Conservation (phyloP, 2,888 invertebrate genomes). For the Ophonus ardosiacus region DNA sequence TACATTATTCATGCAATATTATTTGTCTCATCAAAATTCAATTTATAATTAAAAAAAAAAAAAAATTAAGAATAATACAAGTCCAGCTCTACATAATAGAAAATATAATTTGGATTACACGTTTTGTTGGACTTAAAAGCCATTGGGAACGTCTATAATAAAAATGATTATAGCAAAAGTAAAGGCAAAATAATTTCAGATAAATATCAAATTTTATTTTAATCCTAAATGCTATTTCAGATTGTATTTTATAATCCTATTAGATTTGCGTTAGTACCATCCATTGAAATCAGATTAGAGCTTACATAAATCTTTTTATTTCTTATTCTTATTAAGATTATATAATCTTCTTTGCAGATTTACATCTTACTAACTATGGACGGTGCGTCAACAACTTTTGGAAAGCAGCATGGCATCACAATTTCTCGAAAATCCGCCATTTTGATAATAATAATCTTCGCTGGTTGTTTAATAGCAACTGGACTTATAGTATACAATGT, state of each 20-base stretch:
- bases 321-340: constrained; percentile 1
- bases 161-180: too few relatives aligned
- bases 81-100: too few relatives aligned
- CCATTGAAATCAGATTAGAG: not conserved
- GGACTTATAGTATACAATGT: constrained; percentile 88
- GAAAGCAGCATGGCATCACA: constrained; percentile 81
- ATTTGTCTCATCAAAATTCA: too few relatives aligned
- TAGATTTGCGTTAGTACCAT: not conserved
- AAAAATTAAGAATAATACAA: too few relatives aligned
- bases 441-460: constrained; percentile 81
- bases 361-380: constrained; percentile 78
- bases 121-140: too few relatives aligned
- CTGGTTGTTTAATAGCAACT: constrained; percentile 82
- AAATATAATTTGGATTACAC: too few relatives aligned
- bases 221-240: not conserved
- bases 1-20: too few relatives aligned
- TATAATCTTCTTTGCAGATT: not conserved
- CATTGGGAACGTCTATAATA: too few relatives aligned
- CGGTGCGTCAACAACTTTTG: constrained; percentile 80
- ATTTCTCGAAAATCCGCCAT: constrained; percentile 82
- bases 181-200: too few relatives aligned
- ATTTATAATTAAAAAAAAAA: too few relatives aligned
- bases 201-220: not conserved
- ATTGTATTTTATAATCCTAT: not conserved
- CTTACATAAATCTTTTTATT: not conserved